Evolutionary conservation across 2,797 vertebrate genomes (phyloP).

Genomic region (Myotis myotis): DNA sequence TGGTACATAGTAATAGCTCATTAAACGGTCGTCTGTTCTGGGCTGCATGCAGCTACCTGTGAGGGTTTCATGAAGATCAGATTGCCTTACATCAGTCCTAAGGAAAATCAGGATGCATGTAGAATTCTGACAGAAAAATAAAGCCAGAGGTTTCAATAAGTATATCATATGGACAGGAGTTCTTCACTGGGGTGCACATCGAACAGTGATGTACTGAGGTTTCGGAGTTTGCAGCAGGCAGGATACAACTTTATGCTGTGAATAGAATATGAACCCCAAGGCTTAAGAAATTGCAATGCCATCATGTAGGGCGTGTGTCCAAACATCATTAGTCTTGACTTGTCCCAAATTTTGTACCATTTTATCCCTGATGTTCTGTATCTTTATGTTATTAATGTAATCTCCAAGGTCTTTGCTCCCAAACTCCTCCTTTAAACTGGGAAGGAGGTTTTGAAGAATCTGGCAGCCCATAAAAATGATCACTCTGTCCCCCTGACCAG

Average conservation of each 20-base stretch:
- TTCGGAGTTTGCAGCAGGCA: background rate
- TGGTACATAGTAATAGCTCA: background rate
- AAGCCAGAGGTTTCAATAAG: background rate
- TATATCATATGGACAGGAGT: accelerated
- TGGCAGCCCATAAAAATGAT: background rate
- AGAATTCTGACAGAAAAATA: background rate
- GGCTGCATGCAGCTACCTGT: background rate
- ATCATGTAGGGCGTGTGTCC: too few species aligned
- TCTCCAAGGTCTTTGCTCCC: background rate
- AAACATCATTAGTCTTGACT: too few species aligned
- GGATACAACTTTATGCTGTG: accelerated
- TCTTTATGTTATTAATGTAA: background rate
- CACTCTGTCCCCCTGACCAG: background rate
- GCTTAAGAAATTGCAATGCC: too few species aligned
- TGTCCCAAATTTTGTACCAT: background rate
- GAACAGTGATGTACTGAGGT: accelerated
- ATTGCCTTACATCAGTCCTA: background rate
- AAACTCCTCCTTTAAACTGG: background rate
- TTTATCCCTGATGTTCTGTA: too few species aligned
- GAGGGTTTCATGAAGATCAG: background rate
- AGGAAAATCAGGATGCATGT: background rate
- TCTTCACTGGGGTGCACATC: background rate
- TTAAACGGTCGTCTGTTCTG: background rate
- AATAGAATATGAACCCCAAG: background rate
- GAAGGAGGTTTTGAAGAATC: background rate